Evolutionary conservation across 2,113 vertebrate species (phyloP).

Genomic region (Callipepla squamata): DNA sequence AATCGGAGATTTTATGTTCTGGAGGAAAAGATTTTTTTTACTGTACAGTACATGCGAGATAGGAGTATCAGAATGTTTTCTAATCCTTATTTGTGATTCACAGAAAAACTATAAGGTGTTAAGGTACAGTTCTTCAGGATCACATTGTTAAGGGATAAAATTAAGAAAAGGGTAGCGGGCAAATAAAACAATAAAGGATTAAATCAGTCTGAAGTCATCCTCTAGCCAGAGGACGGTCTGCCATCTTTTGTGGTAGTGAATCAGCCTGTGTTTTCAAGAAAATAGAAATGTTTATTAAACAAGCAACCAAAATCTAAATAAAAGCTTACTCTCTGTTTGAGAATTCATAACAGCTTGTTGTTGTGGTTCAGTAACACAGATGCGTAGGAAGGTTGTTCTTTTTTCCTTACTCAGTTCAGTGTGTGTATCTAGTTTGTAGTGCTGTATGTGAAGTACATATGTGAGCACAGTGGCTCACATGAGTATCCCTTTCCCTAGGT

Average conservation of each 20-base stretch:
- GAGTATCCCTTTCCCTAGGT: neutral
- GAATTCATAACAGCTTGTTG: neutral
- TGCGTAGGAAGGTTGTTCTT: rapidly evolving
- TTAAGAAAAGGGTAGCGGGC: neutral
- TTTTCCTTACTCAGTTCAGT: no score
- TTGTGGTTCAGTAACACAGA: neutral
- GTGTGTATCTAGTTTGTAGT: rapidly evolving
- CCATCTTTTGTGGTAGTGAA: neutral
- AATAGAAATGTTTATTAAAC: neutral
- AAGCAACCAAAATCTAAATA: neutral
- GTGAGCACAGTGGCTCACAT: neutral
- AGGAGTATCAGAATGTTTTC: rapidly evolving
- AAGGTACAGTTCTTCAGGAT: neutral
- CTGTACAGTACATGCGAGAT: rapidly evolving
- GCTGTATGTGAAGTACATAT: rapidly evolving
- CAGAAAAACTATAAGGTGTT: rapidly evolving
- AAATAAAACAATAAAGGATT: neutral
- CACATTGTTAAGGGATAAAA: neutral
- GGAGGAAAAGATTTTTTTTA: neutral
- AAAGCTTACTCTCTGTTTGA: neutral
- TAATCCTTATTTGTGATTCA: neutral
- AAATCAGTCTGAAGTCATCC: rapidly evolving
- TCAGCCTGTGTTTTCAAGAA: neutral
- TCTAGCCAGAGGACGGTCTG: neutral
- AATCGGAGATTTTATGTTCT: neutral